Percentiles rank a stretch among this genome's conserved stretches.
Conservation (phyloP, 2,888 invertebrate species). For the Tetragonula carbonaria region DNA sequence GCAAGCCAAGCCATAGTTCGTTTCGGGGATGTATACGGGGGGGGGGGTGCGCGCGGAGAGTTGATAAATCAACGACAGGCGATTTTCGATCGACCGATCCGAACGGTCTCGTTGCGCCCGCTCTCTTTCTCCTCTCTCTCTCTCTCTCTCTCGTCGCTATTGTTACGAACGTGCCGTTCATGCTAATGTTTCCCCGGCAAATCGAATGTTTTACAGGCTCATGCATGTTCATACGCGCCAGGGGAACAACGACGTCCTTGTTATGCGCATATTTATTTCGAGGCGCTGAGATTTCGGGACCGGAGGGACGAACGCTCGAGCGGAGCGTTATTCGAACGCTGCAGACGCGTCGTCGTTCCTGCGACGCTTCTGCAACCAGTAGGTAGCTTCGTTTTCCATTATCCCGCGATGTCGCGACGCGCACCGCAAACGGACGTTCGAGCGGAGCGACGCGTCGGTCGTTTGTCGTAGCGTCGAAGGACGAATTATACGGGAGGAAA, state of each 20-base stretch:
- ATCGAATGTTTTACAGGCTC: slow-evolving; percentile 66
- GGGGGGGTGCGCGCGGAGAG: slow-evolving; percentile 32
- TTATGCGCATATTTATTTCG: slow-evolving; percentile 43
- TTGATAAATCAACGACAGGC: slow-evolving; percentile 73
- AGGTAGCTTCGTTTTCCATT: not conserved
- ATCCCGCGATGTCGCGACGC: too few relatives aligned
- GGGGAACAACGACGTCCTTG: slow-evolving; percentile 18
- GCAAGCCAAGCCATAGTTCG: not conserved
- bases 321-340: too few relatives aligned
- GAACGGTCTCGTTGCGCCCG: not conserved
- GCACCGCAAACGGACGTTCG: too few relatives aligned
- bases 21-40: not conserved
- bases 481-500: slow-evolving; percentile 18
- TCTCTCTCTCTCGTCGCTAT: slow-evolving; percentile 56
- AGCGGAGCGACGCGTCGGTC: not conserved
- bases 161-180: slow-evolving; percentile 64
- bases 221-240: slow-evolving; percentile 46
- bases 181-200: slow-evolving; percentile 64
- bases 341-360: not conserved
- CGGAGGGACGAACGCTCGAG: not conserved
- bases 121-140: slow-evolving; percentile 50
- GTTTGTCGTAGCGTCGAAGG: slow-evolving; percentile 12
- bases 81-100: slow-evolving; percentile 69
- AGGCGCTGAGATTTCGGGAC: slow-evolving; percentile 5
- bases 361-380: not conserved